Base-by-base conservation (phyloP, 1,140 invertebrate genomes). In the Formica exsecta region DNA sequence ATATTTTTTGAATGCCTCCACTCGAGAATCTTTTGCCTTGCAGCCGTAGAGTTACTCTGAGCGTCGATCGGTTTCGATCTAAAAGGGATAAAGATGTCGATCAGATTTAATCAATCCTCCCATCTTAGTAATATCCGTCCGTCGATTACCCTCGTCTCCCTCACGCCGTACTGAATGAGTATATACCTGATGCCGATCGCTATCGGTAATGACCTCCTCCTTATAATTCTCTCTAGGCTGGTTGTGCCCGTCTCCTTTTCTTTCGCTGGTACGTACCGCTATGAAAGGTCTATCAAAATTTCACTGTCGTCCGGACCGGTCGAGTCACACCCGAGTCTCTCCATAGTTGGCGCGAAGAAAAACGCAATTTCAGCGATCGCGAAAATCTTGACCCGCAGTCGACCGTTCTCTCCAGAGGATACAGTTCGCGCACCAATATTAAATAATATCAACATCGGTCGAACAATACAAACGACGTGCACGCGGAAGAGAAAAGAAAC, bases 151-250 rank as follows among this genome's bases (percentile, higher is more conserved):
- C 68, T 38, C 41, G 38, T 51, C 29, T 8, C 64, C 25, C 25
- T 77, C 25, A 22, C 44, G 61, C 62, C n/a, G 36, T 54, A 80
- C 62, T 48, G 61, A 62, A 36, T 71, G 83, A 80, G 59, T 64
- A 81, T 80, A 77, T 85, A 86, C 62, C 61, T 66, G 62, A 73
- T 89, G 81, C 70, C 71, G 87, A 89, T 89, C 83, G 71, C 77
- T 66, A 90, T 90, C 85, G 59, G 84, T 84, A 89, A 81, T 85
- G 54, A 65, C 62, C 51, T 86, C 68, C 74, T 86, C 65, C 79
- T 57, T 74, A 38, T n/a, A 86, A 64, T 44, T 25, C 64, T 71
- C 61, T 48, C 22, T 57, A n/a, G 66, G 22, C 36, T 64, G 48
- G 9, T 13, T 16, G 9, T n/a, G 32, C 29, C 6, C 48, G 6